Evolutionary conservation across 2,113 vertebrate species (phyloP), one percentile per base, ranked within the genome.

Genomic region (Phrynosoma blainvillii): DNA sequence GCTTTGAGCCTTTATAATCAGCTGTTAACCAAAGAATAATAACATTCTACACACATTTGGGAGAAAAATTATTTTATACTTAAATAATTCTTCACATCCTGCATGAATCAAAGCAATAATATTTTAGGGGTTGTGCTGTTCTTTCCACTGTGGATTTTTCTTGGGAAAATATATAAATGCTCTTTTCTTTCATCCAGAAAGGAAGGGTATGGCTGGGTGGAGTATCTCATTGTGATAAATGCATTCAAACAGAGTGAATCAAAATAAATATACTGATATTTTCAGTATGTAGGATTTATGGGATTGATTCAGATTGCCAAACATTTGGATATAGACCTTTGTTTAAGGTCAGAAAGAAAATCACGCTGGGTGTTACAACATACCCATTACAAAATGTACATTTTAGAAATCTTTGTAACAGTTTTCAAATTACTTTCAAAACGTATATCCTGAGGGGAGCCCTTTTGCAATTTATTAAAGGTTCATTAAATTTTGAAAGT

Each of bases 241-340:
- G 65, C 68, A 36, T 32, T 66, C 84, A 56, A 18, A 42, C 32
- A 75, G 0, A 1, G 13, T 89, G 80, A 89, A 89, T 79, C 36
- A 86, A 76, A 74, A 87, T 71, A 74, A 13, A 32, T 70, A 84
- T 76, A 82, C 25, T 56, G 25, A 54, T 8, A 42, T 70, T 89
- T 62, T 76, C 68, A 62, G 47, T 89, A 54, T 47, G 27, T 62
- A 71, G 21, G 27, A 32, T 23, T 75, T 2, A 78, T 83, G 27
- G 30, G 18, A 56, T 66, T 89, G 81, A 23, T 87, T 86, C 87
- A 87, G 80, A 65, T 90, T 7, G 82, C 89, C 84, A 68, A 82
- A 92, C 70, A 18, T 70, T n/a, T 92, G 89, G 30, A 27, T 82
- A 21, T 81, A 70, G 74, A 90, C 74, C 80, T 94, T 93, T 75